Evolutionary conservation across 2,888 invertebrate species (phyloP).

Genomic region (Thymelicus acteon): DNA sequence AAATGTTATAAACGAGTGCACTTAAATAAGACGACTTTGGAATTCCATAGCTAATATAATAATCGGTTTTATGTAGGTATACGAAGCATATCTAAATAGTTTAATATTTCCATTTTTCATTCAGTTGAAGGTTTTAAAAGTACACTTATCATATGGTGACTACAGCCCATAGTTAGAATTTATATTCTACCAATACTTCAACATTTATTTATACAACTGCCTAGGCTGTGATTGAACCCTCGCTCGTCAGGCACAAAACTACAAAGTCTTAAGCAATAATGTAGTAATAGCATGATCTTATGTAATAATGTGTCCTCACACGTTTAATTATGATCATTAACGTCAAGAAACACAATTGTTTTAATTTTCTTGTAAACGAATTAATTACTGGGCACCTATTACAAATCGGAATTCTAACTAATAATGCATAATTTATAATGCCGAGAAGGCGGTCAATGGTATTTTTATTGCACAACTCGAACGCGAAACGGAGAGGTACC

Average conservation of each 20-base stretch:
- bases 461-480: too few species aligned
- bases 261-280: too few species aligned
- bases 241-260: too few species aligned
- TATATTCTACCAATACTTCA: too few species aligned
- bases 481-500: too few species aligned
- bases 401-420: neutral
- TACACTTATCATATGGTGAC: too few species aligned
- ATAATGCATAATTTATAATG: conserved; percentile 1
- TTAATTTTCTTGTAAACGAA: neutral
- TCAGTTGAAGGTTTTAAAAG: too few species aligned
- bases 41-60: neutral
- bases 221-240: too few species aligned
- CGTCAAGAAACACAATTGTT: neutral
- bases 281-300: too few species aligned
- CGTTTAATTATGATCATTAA: neutral
- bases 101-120: neutral
- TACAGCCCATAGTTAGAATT: too few species aligned
- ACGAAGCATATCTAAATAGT: neutral
- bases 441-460: neutral
- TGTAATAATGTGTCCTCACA: too few species aligned
- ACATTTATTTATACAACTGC: too few species aligned
- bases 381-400: neutral
- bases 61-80: neutral
- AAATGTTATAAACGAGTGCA: conserved; percentile 11
- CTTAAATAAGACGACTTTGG: conserved; percentile 9